Base-by-base conservation (phyloP, 2,113 vertebrate species). In the Siniperca knerii region DNA sequence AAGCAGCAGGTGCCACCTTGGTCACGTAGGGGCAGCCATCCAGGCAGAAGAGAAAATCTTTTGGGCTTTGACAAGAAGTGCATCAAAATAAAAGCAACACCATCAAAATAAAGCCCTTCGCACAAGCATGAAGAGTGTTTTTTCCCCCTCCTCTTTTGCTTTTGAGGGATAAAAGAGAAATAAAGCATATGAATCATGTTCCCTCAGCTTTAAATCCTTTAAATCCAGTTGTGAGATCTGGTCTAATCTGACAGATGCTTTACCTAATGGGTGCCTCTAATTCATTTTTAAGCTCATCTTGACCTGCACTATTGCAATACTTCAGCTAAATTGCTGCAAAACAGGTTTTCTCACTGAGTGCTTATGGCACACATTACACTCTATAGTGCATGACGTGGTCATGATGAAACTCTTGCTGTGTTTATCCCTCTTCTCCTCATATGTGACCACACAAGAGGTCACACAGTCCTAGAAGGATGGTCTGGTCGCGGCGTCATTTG, bases 181-280 rank as follows among this genome's bases (percentile, higher is more conserved):
- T 82, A 8, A 83, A 83, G 74, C 62, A 25, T 15, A 46, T 60
- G 52, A 85, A 72, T 82, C 70, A 71, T 52, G 3, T 68, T 61
- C 77, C 80, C 60, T 67, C 6, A 33, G 46, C 60, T 69, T 71
- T 57, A 66, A 87, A 71, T 79, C 83, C 75, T 78, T 75, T 72
- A 78, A 87, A 89, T 83, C 82, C 86, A 79, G 78, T 70, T 62
- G 58, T 76, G 85, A 54, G 66, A 82, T 67, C 46, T 37, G 54
- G 25, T 81, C 77, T 83, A 72, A 86, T 89, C 64, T 75, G 83
- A 78, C 78, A 75, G 81, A 89, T 68, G 81, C 37, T 84, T 87
- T 65, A 77, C 52, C 77, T 84, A 74, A 85, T 64, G 71, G 37
- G 6, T 46, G 42, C 55, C 68, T 81, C 52, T 40, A 60, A 64